phyloP scores from a whole-genome alignment of 2,888 invertebrate genomes.

The Lasioglossum morio region DNA sequence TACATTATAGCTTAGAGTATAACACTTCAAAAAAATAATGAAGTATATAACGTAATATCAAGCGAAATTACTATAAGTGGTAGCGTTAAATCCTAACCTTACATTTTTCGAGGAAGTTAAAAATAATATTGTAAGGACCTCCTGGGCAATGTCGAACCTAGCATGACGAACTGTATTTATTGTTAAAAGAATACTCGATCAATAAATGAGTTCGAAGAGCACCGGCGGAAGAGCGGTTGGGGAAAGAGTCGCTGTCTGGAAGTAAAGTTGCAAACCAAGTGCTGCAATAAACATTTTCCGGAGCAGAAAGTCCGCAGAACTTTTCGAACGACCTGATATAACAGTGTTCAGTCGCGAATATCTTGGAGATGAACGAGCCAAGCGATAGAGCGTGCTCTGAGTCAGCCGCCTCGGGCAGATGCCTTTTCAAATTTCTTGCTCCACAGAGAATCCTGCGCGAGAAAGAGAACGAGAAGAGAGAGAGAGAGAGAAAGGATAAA shows the following conservation, averaged over 20 bases:
- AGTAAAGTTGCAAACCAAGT: neutral
- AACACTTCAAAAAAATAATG: no score
- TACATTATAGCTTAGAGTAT: no score
- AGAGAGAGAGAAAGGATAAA: neutral
- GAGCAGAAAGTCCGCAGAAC: neutral
- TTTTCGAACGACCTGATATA: neutral
- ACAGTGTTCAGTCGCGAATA: neutral
- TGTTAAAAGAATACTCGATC: neutral
- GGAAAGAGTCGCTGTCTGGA: neutral
- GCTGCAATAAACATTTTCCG: neutral
- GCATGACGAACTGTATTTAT: neutral
- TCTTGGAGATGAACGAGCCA: neutral
- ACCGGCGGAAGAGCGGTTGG: neutral
- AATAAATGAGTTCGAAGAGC: neutral
- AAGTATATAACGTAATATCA: no score
- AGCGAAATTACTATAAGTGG: no score
- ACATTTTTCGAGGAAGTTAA: no score
- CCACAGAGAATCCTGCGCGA: neutral
- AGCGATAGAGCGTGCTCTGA: neutral
- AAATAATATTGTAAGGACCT: no score
- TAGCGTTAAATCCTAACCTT: no score
- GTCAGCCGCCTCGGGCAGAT: neutral
- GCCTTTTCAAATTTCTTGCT: slow-evolving; percentile 6
- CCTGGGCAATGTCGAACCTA: no score
- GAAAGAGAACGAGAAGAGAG: neutral